Percentiles rank a stretch among this genome's conserved stretches.
Evolutionary conservation across 1,140 invertebrate species (phyloP).

Genomic region (Triops longicaudatus): DNA sequence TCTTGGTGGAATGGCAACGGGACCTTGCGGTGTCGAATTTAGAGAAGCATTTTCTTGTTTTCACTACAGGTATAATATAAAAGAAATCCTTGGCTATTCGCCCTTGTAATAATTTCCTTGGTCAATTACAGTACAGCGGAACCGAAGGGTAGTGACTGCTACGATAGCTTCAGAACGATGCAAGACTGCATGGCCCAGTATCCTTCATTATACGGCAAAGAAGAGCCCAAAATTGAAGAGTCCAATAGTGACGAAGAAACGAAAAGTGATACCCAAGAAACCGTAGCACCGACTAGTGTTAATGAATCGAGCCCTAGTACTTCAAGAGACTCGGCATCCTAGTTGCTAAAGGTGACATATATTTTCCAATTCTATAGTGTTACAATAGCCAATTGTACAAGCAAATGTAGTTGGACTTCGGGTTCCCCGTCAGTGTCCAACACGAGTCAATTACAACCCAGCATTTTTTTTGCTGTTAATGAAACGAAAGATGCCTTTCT

Average conservation of each 20-base stretch:
- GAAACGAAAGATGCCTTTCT: neutral
- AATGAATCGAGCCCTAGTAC: neutral
- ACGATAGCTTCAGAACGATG: slow-evolving; percentile 81
- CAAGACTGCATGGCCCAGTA: slow-evolving; percentile 84
- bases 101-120: slow-evolving; percentile 39
- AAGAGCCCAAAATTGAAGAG: slow-evolving; percentile 36
- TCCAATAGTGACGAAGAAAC: slow-evolving; percentile 21
- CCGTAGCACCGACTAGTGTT: neutral
- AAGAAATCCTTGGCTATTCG: slow-evolving; percentile 35
- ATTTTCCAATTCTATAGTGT: slow-evolving; percentile 9
- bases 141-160: slow-evolving; percentile 81
- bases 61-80: slow-evolving; percentile 63
- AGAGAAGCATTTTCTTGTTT: slow-evolving; percentile 91
- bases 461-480: neutral
- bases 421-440: neutral
- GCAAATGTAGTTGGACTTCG: slow-evolving; percentile 9
- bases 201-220: slow-evolving; percentile 72
- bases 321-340: neutral
- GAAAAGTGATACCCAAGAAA: slow-evolving; percentile 2
- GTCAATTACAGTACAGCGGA: slow-evolving; percentile 44
- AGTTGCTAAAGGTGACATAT: neutral
- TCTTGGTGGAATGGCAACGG: slow-evolving; percentile 88
- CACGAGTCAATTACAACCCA: neutral
- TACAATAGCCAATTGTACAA: neutral
- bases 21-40: slow-evolving; percentile 87